phyloP scores from a whole-genome alignment of 2,888 invertebrate species.

The Netelia virgata region DNA sequence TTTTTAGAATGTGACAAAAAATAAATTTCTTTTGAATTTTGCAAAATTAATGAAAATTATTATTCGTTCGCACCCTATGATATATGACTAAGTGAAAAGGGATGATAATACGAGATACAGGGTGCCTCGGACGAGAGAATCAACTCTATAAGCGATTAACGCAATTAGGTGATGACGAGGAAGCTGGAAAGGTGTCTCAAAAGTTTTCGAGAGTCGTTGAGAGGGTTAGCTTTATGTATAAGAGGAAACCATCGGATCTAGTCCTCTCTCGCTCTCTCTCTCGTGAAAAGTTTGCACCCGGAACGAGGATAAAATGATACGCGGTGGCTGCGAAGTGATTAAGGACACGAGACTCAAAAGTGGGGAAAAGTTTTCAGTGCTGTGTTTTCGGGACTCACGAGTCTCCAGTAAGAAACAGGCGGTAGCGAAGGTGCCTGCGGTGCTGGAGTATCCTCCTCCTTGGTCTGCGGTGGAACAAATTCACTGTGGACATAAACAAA shows the following conservation, averaged over 20 bases:
- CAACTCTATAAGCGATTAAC: slow-evolving; percentile 53
- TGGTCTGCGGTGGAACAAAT: slow-evolving; percentile 82
- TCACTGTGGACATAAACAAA: slow-evolving; percentile 80
- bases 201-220: slow-evolving; percentile 5
- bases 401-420: slow-evolving; percentile 82
- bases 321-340: slow-evolving; percentile 30
- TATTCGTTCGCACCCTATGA: neutral
- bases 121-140: slow-evolving; percentile 25
- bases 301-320: slow-evolving; percentile 42
- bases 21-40: no score
- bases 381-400: slow-evolving; percentile 77
- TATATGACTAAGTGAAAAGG: neutral
- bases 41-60: no score
- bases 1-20: no score
- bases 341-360: slow-evolving; percentile 27
- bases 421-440: slow-evolving; percentile 74
- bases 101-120: slow-evolving; percentile 35
- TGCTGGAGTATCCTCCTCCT: slow-evolving; percentile 80
- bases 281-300: slow-evolving; percentile 29
- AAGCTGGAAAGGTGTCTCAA: slow-evolving; percentile 24
- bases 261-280: slow-evolving; percentile 16
- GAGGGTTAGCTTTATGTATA: neutral
- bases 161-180: slow-evolving; percentile 47
- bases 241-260: slow-evolving; percentile 19
- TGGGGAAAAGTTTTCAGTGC: slow-evolving; percentile 52